These are phyloP conservation scores for Chaetorhynchus papuensis DNA, from an alignment of 2,113 vertebrate genomes.

Conservation along the genomic window DNA sequence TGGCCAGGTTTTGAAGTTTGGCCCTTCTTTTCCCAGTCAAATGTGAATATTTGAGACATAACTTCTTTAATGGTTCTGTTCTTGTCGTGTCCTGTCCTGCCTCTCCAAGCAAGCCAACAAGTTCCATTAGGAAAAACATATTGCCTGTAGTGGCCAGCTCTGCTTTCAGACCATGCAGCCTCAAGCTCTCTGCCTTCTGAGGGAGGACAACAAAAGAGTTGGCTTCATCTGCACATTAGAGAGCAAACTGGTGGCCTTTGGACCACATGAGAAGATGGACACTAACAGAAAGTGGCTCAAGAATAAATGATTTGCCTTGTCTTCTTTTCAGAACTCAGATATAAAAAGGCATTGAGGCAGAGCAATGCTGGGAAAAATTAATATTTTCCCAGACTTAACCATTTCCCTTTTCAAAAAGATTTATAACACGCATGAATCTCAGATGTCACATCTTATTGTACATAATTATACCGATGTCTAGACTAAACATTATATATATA, in stretches of 20 bases:
- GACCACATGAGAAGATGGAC: not conserved
- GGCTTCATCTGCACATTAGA: slow-evolving; percentile 4
- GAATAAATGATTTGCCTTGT: not conserved
- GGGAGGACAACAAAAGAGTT: not conserved
- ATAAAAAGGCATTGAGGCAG: not conserved
- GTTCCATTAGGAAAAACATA: not conserved
- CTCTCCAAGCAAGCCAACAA: not conserved
- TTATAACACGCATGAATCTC: slow-evolving; percentile 55
- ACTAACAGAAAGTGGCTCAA: not conserved
- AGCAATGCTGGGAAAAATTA: slow-evolving; percentile 28
- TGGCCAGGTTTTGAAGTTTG: slow-evolving; percentile 30
- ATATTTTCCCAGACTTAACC: slow-evolving; percentile 54
- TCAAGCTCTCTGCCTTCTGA: not conserved
- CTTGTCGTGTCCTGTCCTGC: not conserved
- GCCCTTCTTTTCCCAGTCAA: not conserved
- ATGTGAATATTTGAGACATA: slow-evolving; percentile 23
- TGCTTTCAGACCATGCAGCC: not conserved
- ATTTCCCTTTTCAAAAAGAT: slow-evolving; percentile 56
- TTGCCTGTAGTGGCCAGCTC: not conserved
- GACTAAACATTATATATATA: slow-evolving; percentile 66
- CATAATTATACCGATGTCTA: slow-evolving; percentile 63
- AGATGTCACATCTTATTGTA: slow-evolving; percentile 67
- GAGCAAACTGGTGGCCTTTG: not conserved
- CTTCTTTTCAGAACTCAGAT: not conserved
- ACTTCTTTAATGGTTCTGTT: not conserved